Base-by-base conservation (phyloP, 1,140 invertebrate genomes). In the Spodoptera litura region DNA sequence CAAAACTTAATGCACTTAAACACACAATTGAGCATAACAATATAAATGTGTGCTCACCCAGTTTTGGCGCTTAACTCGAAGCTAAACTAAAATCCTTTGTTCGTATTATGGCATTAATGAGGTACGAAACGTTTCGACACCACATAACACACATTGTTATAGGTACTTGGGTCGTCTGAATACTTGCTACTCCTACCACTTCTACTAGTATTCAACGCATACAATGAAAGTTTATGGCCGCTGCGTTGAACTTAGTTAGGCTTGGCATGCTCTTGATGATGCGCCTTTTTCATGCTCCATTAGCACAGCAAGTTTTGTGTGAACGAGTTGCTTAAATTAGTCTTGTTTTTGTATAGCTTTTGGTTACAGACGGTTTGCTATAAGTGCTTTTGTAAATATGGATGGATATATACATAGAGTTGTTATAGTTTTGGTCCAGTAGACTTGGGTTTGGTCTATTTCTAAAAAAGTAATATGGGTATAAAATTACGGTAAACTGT, bases 11-110 rank as follows among this genome's bases (percentile, higher is more conserved):
- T 44, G 38, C 38, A 44, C 9, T 44, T 44, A 44, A 44, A 44
- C 13, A 61, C 38, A 66, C 62, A 10, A 20, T 0, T 44, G 38
- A 49, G 12, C 62, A 66, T 11, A 25, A 66, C 62, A 66, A 44
- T 66, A 66, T 15, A 12, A 49, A 25, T 49, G 62, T 66, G 66
- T 70, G 49, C 25, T 52, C 44, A 70, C 11, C 49, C 51, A 53
- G 66, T 31, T 70, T 61, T 70, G 66, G 49, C 64, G 15, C 66
- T 49, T 31, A 52, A 70, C 49, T 70, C 66, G 66, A 31, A 52
- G 66, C 66, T 70, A 31, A 70, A 70, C 66, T 70, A 70, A 70
- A 31, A 70, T 70, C 66, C 66, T 70, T 70, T 70, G 66, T 70
- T 31, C 44, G 66, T 52, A 70, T 70, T 70, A 70, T 70, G 66